Percentiles rank a stretch among this genome's conserved stretches.
phyloP scores from a whole-genome alignment of 2,888 invertebrate genomes.

The Sinodicranocentrus sp. region DNA sequence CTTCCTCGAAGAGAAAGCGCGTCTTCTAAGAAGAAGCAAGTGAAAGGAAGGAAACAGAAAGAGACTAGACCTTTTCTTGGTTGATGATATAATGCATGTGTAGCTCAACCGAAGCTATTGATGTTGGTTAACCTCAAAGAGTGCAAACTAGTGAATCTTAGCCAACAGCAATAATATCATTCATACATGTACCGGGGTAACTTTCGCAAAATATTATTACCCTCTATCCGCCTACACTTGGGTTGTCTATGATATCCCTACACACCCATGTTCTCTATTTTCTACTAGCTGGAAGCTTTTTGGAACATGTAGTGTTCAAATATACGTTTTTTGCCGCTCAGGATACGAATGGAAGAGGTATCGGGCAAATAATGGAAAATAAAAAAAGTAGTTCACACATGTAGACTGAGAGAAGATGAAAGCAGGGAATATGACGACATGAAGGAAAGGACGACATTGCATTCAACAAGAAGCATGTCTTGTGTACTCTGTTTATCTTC shows the following conservation, averaged over 20 bases:
- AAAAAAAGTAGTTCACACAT: background rate
- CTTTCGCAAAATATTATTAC: no score
- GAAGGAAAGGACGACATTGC: conserved; percentile 14
- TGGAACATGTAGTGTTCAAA: no score
- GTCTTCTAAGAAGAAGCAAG: background rate
- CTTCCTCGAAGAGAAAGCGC: background rate
- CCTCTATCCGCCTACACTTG: no score
- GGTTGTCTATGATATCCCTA: no score
- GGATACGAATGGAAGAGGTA: no score
- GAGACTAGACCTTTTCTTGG: conserved; percentile 32
- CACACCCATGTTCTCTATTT: no score
- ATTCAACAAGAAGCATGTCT: conserved; percentile 33
- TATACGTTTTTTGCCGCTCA: no score
- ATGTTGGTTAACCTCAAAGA: conserved; percentile 63
- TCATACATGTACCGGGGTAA: no score
- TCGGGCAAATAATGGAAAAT: no score
- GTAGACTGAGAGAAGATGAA: conserved; percentile 29
- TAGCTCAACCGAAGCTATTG: conserved; percentile 46
- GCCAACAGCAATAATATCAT: background rate
- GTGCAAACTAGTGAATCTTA: conserved; percentile 21
- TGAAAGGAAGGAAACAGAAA: conserved; percentile 54
- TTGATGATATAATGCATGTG: conserved; percentile 28
- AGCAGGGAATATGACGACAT: background rate
- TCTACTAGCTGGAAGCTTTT: no score
- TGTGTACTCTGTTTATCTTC: conserved; percentile 64